phyloP scores from a whole-genome alignment of 2,113 vertebrate genomes.

The Pogonocichla stellata region DNA sequence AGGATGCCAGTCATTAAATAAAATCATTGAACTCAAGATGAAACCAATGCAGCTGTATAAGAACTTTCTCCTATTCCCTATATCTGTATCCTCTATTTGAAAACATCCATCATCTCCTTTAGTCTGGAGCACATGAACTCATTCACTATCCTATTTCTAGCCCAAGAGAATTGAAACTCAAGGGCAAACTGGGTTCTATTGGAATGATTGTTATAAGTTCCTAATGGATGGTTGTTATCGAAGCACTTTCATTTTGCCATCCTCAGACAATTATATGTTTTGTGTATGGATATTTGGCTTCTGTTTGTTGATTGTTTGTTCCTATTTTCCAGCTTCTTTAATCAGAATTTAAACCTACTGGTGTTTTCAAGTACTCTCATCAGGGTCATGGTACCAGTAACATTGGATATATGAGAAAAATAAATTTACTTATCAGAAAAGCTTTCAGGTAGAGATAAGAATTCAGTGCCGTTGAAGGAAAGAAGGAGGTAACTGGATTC shows the following conservation, averaged over 20 bases:
- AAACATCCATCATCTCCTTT: not conserved
- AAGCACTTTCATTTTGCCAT: not conserved
- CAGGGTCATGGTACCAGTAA: not conserved
- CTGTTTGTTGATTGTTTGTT: not conserved
- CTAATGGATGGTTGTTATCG: not conserved
- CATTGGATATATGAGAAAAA: not conserved
- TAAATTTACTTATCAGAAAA: not conserved
- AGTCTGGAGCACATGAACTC: not conserved
- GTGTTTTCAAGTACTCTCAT: not conserved
- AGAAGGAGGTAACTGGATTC: not conserved
- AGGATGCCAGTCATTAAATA: not conserved
- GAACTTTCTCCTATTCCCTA: not conserved
- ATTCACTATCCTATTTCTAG: not conserved
- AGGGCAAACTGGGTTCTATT: not conserved
- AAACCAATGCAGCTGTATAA: not conserved
- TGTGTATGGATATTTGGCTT: not conserved
- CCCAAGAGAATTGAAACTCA: not conserved
- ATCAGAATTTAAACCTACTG: not conserved
- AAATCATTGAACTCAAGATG: not conserved
- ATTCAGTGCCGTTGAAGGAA: not conserved
- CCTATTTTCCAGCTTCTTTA: not conserved
- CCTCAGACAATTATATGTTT: not conserved
- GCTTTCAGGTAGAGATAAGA: not conserved
- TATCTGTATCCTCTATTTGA: not conserved
- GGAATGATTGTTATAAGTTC: not conserved